A percentile compares a stretch with the other conserved stretches of the same genome.
Evolutionary conservation across 2,888 invertebrate genomes (phyloP).

Genomic region (Pediacus dermestoides): DNA sequence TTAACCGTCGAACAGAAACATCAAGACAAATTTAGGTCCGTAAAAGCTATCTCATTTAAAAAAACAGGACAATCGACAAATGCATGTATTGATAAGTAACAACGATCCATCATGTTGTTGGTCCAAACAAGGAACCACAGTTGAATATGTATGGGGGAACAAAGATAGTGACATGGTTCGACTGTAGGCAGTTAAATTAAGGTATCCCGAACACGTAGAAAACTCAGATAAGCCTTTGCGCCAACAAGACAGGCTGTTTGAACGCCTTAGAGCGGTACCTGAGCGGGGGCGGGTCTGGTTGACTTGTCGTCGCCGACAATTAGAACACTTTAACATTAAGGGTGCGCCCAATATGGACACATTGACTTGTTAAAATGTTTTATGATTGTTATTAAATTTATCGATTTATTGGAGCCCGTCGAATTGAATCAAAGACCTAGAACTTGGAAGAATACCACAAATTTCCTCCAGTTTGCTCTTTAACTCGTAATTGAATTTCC

Average conservation of each 20-base stretch:
- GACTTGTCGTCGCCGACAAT: constrained; percentile 38
- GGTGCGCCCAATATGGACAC: constrained; percentile 27
- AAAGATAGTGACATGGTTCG: constrained; percentile 13
- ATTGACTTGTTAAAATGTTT: too few relatives aligned
- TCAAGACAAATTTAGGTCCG: constrained; percentile 23
- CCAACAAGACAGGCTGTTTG: constrained; percentile 32
- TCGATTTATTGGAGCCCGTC: too few relatives aligned
- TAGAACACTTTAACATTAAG: constrained; percentile 40
- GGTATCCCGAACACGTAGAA: constrained; percentile 40
- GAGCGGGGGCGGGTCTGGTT: constrained; percentile 16
- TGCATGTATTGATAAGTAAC: constrained; percentile 28
- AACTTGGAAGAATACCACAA: constrained; percentile 11
- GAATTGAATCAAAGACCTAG: too few relatives aligned
- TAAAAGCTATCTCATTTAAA: constrained; percentile 36
- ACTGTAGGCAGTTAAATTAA: constrained; percentile 38
- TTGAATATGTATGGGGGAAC: constrained; percentile 2
- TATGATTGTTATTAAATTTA: too few relatives aligned
- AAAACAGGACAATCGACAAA: constrained; percentile 38
- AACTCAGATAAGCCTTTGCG: constrained; percentile 31
- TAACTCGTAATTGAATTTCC: constrained; percentile 20
- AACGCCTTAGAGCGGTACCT: too few relatives aligned
- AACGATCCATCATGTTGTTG: constrained; percentile 37
- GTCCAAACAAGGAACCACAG: constrained; percentile 15
- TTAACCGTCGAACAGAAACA: background rate
- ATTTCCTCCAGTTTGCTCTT: constrained; percentile 11